Evolutionary conservation across 2,113 vertebrate species (phyloP).

Genomic region (Vidua macroura): DNA sequence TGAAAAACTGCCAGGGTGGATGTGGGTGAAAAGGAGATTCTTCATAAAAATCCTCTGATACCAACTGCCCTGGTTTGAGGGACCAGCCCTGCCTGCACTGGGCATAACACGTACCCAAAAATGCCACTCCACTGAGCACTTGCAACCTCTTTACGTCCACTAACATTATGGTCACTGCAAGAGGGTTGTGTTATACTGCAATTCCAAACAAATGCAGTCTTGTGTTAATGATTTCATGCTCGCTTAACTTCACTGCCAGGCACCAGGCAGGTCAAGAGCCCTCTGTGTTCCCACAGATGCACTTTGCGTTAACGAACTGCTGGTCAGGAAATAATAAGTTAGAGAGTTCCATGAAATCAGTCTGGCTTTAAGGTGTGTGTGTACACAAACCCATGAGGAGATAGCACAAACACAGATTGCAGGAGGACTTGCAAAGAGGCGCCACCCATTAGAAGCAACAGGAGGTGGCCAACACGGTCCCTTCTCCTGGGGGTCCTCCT

Average conservation of each 20-base stretch:
- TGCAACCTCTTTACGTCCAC: not conserved
- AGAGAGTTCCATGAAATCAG: not conserved
- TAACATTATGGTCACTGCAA: not conserved
- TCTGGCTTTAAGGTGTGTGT: not conserved
- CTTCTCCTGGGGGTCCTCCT: not conserved
- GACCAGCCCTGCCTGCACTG: fast-evolving
- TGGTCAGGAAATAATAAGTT: not conserved
- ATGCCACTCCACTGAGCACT: not conserved
- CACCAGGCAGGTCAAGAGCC: not conserved
- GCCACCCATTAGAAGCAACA: fast-evolving
- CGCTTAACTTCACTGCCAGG: not conserved
- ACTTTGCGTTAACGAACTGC: not conserved
- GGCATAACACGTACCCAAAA: not conserved
- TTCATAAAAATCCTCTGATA: not conserved
- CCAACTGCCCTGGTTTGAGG: fast-evolving
- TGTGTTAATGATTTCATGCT: constrained; percentile 13
- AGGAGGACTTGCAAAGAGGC: not conserved
- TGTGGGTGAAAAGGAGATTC: not conserved
- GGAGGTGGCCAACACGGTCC: fast-evolving
- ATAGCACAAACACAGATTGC: fast-evolving
- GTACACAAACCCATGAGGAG: not conserved
- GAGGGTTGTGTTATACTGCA: not conserved
- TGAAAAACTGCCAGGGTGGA: not conserved
- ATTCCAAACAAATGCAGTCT: not conserved
- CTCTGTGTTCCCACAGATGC: not conserved